Evolutionary conservation across 2,113 vertebrate genomes (phyloP).

Genomic region (Coregonus clupeaformis): DNA sequence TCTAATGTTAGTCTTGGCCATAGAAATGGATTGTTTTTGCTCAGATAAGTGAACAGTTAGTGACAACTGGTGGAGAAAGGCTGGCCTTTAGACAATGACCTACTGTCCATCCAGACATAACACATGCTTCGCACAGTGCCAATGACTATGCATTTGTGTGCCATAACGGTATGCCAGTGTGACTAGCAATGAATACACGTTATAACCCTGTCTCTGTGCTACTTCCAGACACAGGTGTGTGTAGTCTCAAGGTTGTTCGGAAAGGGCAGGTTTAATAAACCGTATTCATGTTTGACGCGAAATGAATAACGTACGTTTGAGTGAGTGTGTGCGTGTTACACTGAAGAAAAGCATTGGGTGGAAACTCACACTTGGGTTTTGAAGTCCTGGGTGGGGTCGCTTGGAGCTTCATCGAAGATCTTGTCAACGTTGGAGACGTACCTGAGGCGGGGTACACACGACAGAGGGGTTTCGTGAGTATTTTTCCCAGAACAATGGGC

Average conservation of each 20-base stretch:
- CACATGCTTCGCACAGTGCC: too few species aligned
- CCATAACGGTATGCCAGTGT: too few species aligned
- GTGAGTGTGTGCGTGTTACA: neutral
- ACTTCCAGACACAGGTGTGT: too few species aligned
- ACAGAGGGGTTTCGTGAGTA: neutral
- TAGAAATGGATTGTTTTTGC: neutral
- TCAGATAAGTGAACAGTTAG: neutral
- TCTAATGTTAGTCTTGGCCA: neutral
- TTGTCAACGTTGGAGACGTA: slow-evolving; percentile 95
- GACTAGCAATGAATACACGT: too few species aligned
- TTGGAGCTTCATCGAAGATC: slow-evolving; percentile 89
- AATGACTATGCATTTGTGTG: neutral
- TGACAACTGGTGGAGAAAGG: slow-evolving; percentile 14
- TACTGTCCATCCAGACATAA: too few species aligned
- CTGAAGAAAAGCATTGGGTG: neutral
- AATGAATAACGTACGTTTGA: too few species aligned
- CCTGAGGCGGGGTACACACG: slow-evolving; percentile 62
- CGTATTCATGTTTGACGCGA: too few species aligned
- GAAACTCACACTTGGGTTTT: slow-evolving; percentile 96
- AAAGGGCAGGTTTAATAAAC: too few species aligned
- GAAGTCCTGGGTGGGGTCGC: slow-evolving; percentile 96
- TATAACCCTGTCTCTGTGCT: too few species aligned
- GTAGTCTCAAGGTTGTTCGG: too few species aligned
- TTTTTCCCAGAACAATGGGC: too few species aligned
- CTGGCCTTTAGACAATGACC: neutral